Conservation (phyloP, 1,140 invertebrate genomes). For the Trialeurodes vaporariorum region DNA sequence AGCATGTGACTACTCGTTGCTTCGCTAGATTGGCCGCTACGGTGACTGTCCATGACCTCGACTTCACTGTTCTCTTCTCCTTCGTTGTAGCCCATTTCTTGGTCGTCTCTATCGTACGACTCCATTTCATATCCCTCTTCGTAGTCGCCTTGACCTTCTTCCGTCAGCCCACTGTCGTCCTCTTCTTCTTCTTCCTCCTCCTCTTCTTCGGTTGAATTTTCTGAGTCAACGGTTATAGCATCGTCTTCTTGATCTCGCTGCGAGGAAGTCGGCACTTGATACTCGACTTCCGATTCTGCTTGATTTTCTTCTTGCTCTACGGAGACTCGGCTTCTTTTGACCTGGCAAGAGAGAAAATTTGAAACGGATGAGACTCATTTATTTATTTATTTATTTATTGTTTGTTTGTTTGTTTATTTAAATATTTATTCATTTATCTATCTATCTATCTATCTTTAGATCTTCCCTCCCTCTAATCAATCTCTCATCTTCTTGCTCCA, state of each 20-base stretch:
- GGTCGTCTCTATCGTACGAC: constrained; percentile 33
- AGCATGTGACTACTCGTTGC: constrained; percentile 17
- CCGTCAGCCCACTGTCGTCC: constrained; percentile 40
- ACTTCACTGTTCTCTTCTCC: constrained; percentile 48
- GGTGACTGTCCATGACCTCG: constrained; percentile 40
- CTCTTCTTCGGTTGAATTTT: constrained; percentile 24
- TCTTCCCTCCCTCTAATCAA: too few relatives aligned
- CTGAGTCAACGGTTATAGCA: constrained; percentile 59
- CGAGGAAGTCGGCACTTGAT: constrained; percentile 67
- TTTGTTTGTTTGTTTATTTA: too few relatives aligned
- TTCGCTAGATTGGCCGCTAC: constrained; percentile 19
- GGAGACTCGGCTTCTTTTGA: neutral
- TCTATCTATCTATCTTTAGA: too few relatives aligned
- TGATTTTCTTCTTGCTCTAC: neutral
- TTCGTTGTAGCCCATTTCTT: constrained; percentile 29
- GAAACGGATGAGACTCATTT: too few relatives aligned
- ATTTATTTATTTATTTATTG: too few relatives aligned
- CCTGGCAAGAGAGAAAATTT: too few relatives aligned
- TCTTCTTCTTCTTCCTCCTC: constrained; percentile 45
- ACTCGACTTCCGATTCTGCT: constrained; percentile 43
- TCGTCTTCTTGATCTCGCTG: constrained; percentile 71
- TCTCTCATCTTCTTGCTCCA: neutral
- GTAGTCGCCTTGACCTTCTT: constrained; percentile 41
- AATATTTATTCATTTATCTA: too few relatives aligned
- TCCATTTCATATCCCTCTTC: constrained; percentile 43